phyloP scores from a whole-genome alignment of 2,888 invertebrate species.

The Hemaris fuciformis region DNA sequence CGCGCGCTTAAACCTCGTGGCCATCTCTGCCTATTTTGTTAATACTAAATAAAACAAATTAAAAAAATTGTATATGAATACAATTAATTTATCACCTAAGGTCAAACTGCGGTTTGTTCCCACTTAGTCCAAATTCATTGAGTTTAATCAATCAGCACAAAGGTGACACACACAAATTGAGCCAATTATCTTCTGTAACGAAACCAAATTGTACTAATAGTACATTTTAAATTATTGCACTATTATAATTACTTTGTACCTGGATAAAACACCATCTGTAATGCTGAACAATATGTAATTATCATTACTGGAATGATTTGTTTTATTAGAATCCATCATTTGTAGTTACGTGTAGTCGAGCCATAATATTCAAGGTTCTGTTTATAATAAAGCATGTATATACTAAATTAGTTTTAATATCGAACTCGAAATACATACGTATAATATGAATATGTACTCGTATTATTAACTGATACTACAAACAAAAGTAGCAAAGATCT shows the following conservation, averaged over 20 bases:
- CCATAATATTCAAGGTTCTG: background rate
- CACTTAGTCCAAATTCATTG: slow-evolving; percentile 17
- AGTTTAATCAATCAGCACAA: slow-evolving; percentile 15
- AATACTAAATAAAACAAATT: background rate
- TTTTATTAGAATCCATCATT: background rate
- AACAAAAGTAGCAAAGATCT: background rate
- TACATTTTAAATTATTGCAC: background rate
- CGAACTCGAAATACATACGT: background rate
- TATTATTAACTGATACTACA: background rate
- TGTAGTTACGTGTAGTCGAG: background rate
- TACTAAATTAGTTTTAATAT: background rate
- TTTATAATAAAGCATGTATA: too few relatives aligned
- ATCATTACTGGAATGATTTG: background rate
- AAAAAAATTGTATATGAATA: background rate
- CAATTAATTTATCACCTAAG: background rate
- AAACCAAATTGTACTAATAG: background rate
- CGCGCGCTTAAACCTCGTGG: too few relatives aligned
- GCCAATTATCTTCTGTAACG: slow-evolving; percentile 14
- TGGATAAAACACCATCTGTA: background rate
- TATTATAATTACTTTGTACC: background rate
- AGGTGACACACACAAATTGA: slow-evolving; percentile 31
- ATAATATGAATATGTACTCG: too few relatives aligned
- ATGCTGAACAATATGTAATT: background rate
- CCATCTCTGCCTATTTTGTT: too few relatives aligned
- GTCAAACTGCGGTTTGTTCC: slow-evolving; percentile 11